Evolutionary conservation across 2,888 invertebrate genomes (phyloP).

Genomic region (Hoplodrina ambigua): DNA sequence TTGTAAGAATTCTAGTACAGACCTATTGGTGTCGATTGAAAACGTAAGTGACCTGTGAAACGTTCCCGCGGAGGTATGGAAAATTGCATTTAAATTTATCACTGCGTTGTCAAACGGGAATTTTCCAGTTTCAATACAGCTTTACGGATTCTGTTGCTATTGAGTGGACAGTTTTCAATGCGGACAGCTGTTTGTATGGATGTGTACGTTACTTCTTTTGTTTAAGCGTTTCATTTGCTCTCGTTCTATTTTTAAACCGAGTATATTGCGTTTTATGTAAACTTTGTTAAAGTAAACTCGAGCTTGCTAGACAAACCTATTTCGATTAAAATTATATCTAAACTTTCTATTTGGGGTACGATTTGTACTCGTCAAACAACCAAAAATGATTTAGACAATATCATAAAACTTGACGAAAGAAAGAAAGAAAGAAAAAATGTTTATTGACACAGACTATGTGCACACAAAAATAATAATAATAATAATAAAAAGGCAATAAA

Average conservation of each 20-base stretch:
- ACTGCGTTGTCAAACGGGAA: conserved; percentile 17
- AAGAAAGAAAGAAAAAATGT: too few species aligned
- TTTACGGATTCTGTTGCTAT: conserved; percentile 31
- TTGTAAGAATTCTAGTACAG: conserved; percentile 3
- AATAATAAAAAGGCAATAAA: too few species aligned
- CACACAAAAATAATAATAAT: too few species aligned
- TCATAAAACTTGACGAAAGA: not conserved
- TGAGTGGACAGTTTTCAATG: conserved; percentile 38
- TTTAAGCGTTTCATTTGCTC: conserved; percentile 33
- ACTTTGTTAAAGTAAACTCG: conserved; percentile 2
- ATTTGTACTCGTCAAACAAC: conserved; percentile 3
- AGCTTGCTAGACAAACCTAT: not conserved
- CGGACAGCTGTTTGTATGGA: conserved; percentile 25
- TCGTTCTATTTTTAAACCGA: conserved; percentile 39
- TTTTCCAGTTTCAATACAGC: conserved; percentile 28
- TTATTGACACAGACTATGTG: too few species aligned
- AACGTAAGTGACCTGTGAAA: conserved; percentile 58
- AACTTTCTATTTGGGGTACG: not conserved
- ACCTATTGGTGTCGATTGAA: conserved; percentile 43
- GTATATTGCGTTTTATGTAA: conserved; percentile 10
- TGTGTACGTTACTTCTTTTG: conserved; percentile 22
- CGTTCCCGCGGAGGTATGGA: conserved; percentile 31
- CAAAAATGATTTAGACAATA: not conserved
- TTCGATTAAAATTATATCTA: conserved; percentile 1
- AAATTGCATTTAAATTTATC: conserved; percentile 46